Conservation (phyloP, 1,140 invertebrate species). For the Eumeta japonica region DNA sequence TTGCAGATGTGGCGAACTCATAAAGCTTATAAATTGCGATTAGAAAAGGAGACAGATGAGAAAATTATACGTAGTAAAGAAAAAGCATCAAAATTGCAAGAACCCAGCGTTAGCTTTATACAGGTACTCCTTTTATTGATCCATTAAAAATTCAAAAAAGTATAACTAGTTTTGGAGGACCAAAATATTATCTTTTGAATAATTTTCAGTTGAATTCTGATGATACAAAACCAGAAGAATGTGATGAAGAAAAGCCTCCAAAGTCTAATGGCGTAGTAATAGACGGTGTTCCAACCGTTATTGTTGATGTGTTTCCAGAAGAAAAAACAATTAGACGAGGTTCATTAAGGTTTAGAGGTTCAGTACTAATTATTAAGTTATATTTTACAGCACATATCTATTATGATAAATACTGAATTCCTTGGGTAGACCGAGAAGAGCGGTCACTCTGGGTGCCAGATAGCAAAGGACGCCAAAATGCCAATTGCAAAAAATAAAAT, state of each 20-base stretch:
- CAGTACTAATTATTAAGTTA: no score
- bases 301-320: slow-evolving; percentile 31
- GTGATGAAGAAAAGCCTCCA: slow-evolving; percentile 26
- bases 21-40: slow-evolving; percentile 64
- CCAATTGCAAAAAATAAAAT: no score
- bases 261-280: slow-evolving; percentile 39
- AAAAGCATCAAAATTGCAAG: slow-evolving; percentile 63
- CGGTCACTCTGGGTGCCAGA: no score
- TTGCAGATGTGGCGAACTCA: slow-evolving; percentile 61
- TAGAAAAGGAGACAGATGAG: slow-evolving; percentile 69
- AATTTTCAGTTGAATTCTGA: slow-evolving; percentile 30
- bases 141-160: neutral
- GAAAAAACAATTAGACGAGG: slow-evolving; percentile 25
- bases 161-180: neutral
- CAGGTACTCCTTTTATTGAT: no score
- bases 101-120: slow-evolving; percentile 48
- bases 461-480: no score
- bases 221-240: slow-evolving; percentile 17
- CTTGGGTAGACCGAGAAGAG: no score
- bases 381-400: no score
- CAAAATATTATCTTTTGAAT: slow-evolving; percentile 3
- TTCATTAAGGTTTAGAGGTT: slow-evolving; percentile 41
- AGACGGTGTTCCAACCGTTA: slow-evolving; percentile 29
- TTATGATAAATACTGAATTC: no score
- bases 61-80: slow-evolving; percentile 67